Evolutionary conservation across 2,797 vertebrate genomes (phyloP).

Genomic region (Sebastes paucispinis): DNA sequence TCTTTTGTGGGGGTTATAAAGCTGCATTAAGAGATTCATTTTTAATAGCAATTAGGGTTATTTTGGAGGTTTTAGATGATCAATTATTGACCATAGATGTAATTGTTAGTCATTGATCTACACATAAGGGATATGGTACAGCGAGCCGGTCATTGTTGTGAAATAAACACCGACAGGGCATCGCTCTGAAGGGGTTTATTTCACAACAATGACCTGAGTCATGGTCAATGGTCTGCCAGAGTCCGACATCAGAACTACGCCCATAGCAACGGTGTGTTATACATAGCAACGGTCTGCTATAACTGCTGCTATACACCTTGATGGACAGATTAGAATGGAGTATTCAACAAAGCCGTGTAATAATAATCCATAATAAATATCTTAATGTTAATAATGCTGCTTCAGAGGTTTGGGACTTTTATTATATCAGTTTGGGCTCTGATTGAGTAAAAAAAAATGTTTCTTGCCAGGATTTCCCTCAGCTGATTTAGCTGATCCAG

Average conservation of each 20-base stretch:
- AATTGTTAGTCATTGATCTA: not conserved
- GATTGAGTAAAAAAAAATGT: not conserved
- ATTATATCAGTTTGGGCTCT: not conserved
- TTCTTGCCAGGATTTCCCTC: not conserved
- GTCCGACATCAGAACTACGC: too few relatives aligned
- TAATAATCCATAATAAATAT: not conserved
- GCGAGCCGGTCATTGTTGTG: too few relatives aligned
- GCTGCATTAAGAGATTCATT: not conserved
- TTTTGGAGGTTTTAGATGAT: not conserved
- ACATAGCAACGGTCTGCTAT: too few relatives aligned
- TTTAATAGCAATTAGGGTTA: not conserved
- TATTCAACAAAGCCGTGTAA: too few relatives aligned
- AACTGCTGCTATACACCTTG: too few relatives aligned
- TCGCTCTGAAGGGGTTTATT: too few relatives aligned
- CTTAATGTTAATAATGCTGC: not conserved
- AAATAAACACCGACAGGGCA: too few relatives aligned
- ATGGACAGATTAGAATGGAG: too few relatives aligned
- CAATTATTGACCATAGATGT: not conserved
- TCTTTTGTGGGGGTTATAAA: not conserved
- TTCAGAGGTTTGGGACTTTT: not conserved
- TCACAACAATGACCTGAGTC: too few relatives aligned
- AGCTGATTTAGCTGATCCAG: not conserved
- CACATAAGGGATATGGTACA: not conserved
- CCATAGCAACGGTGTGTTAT: too few relatives aligned
- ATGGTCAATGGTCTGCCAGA: too few relatives aligned